A percentile compares a stretch with the other conserved stretches of the same genome.
Evolutionary conservation across 2,797 vertebrate genomes (phyloP).

Genomic region (Fundulus diaphanus): DNA sequence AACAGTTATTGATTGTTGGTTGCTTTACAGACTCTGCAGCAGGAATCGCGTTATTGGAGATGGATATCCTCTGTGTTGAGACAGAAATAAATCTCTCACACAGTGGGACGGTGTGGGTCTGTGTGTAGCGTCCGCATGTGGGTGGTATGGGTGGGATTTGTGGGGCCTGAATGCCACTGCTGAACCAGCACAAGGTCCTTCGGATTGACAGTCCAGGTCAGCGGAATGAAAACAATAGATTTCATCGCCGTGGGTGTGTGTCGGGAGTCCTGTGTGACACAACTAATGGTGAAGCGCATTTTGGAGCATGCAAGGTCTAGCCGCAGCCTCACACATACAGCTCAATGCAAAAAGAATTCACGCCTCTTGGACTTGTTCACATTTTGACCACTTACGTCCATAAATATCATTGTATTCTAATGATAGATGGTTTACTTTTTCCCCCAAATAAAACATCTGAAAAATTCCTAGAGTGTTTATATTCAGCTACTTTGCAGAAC

Average conservation of each 20-base stretch:
- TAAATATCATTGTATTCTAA: no score
- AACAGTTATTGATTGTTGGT: slow-evolving; percentile 63
- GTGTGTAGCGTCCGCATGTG: slow-evolving; percentile 15
- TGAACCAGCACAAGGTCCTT: slow-evolving; percentile 45
- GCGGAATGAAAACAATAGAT: slow-evolving; percentile 67
- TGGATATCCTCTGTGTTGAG: slow-evolving; percentile 49
- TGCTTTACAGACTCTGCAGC: slow-evolving; percentile 55
- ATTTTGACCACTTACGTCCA: background rate
- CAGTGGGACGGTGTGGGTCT: slow-evolving; percentile 9
- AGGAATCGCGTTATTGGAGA: slow-evolving; percentile 58
- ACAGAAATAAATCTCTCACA: slow-evolving; percentile 57
- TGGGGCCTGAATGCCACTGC: slow-evolving; percentile 45
- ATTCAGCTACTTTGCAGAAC: background rate
- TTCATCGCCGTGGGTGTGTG: slow-evolving; percentile 20
- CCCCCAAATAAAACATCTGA: background rate
- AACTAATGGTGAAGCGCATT: slow-evolving; percentile 34
- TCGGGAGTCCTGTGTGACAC: slow-evolving; percentile 17
- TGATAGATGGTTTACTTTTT: background rate
- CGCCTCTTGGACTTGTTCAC: background rate
- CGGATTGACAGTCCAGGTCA: slow-evolving; percentile 62
- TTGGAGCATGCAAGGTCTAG: slow-evolving; percentile 22
- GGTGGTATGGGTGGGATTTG: slow-evolving; percentile 62
- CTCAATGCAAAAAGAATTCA: no score
- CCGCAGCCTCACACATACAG: background rate
- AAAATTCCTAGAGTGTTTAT: background rate